Evolutionary conservation across 2,113 vertebrate species (phyloP).

Genomic region (Tauraco erythrolophus): DNA sequence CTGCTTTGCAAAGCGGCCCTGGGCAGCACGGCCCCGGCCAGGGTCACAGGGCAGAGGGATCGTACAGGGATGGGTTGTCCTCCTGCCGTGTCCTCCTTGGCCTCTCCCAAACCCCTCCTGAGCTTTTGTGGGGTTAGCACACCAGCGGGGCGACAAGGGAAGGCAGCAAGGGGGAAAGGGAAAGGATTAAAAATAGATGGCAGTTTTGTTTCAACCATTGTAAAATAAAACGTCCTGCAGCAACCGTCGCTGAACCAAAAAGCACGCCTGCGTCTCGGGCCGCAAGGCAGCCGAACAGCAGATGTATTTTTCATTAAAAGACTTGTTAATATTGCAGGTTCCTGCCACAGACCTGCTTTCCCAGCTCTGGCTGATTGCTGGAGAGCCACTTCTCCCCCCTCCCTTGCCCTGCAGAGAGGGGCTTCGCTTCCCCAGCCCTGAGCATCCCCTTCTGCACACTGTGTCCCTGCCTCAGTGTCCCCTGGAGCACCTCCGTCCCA

Average conservation of each 20-base stretch:
- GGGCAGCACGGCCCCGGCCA: not conserved
- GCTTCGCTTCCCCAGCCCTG: not conserved
- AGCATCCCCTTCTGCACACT: not conserved
- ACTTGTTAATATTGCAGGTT: slow-evolving; percentile 33
- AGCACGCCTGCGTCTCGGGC: rapidly evolving
- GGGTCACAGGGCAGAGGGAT: not conserved
- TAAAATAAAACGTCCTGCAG: slow-evolving; percentile 29
- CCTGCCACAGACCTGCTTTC: not conserved
- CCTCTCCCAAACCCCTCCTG: not conserved
- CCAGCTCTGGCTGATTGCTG: not conserved
- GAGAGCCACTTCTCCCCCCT: not conserved
- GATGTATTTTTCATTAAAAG: slow-evolving; percentile 39
- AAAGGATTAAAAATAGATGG: slow-evolving; percentile 31
- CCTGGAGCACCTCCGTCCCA: not conserved
- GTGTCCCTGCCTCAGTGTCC: not conserved
- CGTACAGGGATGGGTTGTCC: not conserved
- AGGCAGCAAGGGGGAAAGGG: not conserved
- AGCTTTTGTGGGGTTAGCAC: not conserved
- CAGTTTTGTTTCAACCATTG: slow-evolving; percentile 14
- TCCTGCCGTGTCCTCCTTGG: not conserved
- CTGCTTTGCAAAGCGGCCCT: not conserved
- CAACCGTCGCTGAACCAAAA: not conserved
- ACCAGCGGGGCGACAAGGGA: not conserved
- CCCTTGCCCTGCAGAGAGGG: not conserved
- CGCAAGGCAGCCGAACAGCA: not conserved